A percentile compares a stretch with the other conserved stretches of the same genome.
Conservation (phyloP, 2,888 invertebrate species). For the Coecobrya sp. region DNA sequence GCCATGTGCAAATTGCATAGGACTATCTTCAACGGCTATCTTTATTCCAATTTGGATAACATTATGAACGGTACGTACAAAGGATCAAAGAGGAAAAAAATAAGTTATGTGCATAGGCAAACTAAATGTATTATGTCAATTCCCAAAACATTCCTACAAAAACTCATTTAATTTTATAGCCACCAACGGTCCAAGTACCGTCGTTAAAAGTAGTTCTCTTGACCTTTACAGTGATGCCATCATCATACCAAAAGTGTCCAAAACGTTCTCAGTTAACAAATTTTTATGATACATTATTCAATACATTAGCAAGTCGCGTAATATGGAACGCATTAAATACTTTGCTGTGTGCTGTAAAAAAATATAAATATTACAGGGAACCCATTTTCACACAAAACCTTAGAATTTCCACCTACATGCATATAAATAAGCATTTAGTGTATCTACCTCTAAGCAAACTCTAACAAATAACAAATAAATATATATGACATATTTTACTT, state of each 20-base stretch:
- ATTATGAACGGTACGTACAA: no score
- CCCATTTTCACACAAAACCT: slow-evolving; percentile 41
- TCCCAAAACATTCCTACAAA: background rate
- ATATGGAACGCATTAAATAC: background rate
- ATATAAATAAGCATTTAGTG: background rate
- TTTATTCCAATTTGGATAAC: no score
- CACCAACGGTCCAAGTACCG: background rate
- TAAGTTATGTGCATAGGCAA: no score
- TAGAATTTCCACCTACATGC: slow-evolving; percentile 33
- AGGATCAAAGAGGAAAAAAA: no score
- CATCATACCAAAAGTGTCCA: background rate
- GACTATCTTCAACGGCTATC: no score
- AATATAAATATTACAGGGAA: slow-evolving; percentile 14
- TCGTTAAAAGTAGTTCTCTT: background rate
- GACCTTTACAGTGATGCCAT: slow-evolving; percentile 8
- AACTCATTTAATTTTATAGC: background rate
- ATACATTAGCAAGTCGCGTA: background rate
- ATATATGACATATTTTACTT: slow-evolving; percentile 8
- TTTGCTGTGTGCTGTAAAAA: background rate
- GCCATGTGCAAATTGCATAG: no score
- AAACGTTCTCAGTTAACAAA: background rate
- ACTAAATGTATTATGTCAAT: background rate
- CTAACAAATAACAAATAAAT: background rate
- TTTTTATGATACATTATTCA: background rate
- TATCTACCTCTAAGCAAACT: background rate